Evolutionary conservation across 2,888 invertebrate species (phyloP), one percentile per base, ranked within the genome.

Genomic region (Biston stratarius): DNA sequence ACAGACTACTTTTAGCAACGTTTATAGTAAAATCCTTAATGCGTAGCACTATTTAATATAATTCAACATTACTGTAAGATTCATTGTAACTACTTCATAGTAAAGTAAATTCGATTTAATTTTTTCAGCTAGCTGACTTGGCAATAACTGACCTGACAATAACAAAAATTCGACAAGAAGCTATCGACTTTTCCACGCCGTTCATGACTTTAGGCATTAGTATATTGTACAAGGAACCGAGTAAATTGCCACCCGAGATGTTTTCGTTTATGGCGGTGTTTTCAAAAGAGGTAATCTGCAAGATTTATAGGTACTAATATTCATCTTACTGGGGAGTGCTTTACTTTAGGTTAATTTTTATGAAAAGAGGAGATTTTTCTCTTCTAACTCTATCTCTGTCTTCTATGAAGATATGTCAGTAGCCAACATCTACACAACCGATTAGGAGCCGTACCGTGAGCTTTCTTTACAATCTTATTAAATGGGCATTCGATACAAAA

Each of bases 101-200:
- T 38, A 6, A 36, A 51, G 6, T 10, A 33, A 49, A 1, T 42
- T 42, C n/a, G 10, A 10, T 24, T 40, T 5, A 6, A 38, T 38
- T n/a, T 14, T 91, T 89, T 33, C 80, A 98, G 98, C 95, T 95
- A 86, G 98, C 98, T 11, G 98, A 99, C 87, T 95, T 99, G 78
- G 99, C 97, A 0, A 97, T 99, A 68, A 98, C 98, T 6, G 99
- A 99, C 82, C 95, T 99, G 74, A 97, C 97, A 14, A 96, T 97
- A 74, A 98, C 99, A 1, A 96, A 97, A 14, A 96, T 97, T 73
- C 95, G 99, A 64, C 97, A 98, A 85, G 95, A 94, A 70, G 97
- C 96, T n/a, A 98, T 98, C 0, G 99, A 99, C 88, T 99, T 99
- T 84, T 98, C 99, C 0, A 97, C 97, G 86, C 99, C 99, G 0